Conservation (phyloP, 2,113 vertebrate species). For the Chionodraco myersi region DNA sequence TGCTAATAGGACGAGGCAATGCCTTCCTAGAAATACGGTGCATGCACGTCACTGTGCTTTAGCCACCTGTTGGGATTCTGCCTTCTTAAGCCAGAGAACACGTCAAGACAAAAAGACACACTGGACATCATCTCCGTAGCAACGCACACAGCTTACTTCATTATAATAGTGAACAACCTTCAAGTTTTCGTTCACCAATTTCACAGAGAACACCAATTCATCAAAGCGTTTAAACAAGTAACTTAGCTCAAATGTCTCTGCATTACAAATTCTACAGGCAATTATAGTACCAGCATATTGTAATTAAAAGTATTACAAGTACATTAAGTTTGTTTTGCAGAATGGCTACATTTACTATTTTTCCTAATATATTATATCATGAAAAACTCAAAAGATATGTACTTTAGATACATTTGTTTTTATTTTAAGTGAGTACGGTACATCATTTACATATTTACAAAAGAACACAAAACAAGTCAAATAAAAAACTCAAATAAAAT, state of each 20-base stretch:
- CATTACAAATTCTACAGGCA: not conserved
- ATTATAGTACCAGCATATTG: not conserved
- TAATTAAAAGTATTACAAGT: not conserved
- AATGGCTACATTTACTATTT: too few relatives aligned
- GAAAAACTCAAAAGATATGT: too few relatives aligned
- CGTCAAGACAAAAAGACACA: not conserved
- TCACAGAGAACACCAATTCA: not conserved
- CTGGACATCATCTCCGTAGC: not conserved
- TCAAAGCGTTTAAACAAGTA: too few relatives aligned
- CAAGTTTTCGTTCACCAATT: not conserved
- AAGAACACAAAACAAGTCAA: too few relatives aligned
- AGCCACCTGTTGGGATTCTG: conserved; percentile 61
- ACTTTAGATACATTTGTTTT: too few relatives aligned
- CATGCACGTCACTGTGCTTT: conserved; percentile 47
- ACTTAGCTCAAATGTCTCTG: not conserved
- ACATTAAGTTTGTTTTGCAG: too few relatives aligned
- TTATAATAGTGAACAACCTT: not conserved
- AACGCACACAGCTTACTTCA: not conserved
- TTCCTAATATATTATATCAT: too few relatives aligned
- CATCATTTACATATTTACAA: too few relatives aligned
- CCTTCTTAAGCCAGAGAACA: conserved; percentile 23
- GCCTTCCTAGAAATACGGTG: conserved; percentile 49
- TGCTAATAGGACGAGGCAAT: conserved; percentile 19
- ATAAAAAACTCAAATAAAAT: too few relatives aligned
- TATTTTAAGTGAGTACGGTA: too few relatives aligned